Conservation (phyloP, 2,113 vertebrate genomes). For the Pteronura brasiliensis region DNA sequence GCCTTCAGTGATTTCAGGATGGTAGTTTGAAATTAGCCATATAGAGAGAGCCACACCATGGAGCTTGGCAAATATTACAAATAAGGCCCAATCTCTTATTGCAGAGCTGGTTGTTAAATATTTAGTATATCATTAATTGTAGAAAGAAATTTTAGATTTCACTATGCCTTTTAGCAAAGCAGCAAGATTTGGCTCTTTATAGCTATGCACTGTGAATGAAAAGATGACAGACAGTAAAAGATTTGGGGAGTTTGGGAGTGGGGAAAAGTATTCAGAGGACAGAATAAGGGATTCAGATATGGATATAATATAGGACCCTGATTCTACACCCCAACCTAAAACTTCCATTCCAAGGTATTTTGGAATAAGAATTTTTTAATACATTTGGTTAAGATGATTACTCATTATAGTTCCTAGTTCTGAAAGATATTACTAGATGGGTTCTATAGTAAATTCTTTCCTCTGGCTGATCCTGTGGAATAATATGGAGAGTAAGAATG, state of each 20-base stretch:
- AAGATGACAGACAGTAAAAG: neutral
- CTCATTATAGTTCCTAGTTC: neutral
- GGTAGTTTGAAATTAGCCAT: neutral
- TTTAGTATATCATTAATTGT: neutral
- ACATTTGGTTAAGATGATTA: neutral
- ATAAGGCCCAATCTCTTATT: neutral
- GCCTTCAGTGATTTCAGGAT: neutral
- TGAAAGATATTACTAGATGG: neutral
- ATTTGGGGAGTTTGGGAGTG: neutral
- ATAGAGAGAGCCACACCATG: neutral
- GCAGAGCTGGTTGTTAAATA: neutral
- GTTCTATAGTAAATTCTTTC: neutral
- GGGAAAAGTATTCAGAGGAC: neutral
- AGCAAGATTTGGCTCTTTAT: neutral
- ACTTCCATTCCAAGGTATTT: neutral
- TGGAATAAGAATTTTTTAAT: neutral
- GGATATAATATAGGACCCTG: neutral
- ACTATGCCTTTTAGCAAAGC: neutral
- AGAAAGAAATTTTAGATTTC: neutral
- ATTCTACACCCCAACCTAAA: neutral
- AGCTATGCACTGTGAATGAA: neutral
- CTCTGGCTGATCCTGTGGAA: neutral
- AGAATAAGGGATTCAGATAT: neutral
- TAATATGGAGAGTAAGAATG: neutral
- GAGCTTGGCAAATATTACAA: neutral